These are phyloP conservation scores for Helicoverpa assulta DNA, from an alignment of 2,888 invertebrate genomes.

Conservation along the genomic window DNA sequence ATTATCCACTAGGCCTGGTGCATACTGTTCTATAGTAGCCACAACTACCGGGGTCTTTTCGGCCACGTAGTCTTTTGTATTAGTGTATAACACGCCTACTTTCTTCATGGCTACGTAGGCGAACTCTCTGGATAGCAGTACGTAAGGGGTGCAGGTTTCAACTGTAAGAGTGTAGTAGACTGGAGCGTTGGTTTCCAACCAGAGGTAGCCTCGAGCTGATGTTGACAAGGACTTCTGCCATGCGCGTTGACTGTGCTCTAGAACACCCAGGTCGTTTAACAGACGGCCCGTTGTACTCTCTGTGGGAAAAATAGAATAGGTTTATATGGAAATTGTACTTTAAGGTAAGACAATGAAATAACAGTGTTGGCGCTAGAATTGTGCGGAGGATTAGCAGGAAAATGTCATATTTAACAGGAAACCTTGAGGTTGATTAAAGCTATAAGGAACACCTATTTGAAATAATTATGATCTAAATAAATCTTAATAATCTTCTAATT, in stretches of 20 bases:
- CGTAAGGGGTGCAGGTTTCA: slow-evolving; percentile 91
- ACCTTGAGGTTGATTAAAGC: too few relatives aligned
- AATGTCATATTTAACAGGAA: too few relatives aligned
- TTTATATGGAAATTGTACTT: background rate
- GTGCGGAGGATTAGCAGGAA: too few relatives aligned
- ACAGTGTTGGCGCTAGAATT: too few relatives aligned
- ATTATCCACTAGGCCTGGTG: slow-evolving; percentile 92
- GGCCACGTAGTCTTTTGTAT: slow-evolving; percentile 85
- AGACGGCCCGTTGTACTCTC: slow-evolving; percentile 92
- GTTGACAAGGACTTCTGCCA: slow-evolving; percentile 91
- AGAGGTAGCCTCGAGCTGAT: slow-evolving; percentile 91
- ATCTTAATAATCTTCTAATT: too few relatives aligned
- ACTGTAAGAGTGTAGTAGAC: slow-evolving; percentile 91
- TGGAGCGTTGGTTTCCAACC: slow-evolving; percentile 92
- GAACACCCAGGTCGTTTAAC: slow-evolving; percentile 91
- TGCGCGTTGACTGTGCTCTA: slow-evolving; percentile 91
- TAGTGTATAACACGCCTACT: slow-evolving; percentile 83
- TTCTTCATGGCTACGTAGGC: slow-evolving; percentile 89
- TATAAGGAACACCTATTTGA: too few relatives aligned
- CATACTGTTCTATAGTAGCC: slow-evolving; percentile 91
- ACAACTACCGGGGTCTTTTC: slow-evolving; percentile 87
- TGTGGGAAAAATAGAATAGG: slow-evolving; percentile 66
- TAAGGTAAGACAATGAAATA: too few relatives aligned
- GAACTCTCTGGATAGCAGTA: slow-evolving; percentile 90
- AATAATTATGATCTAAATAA: too few relatives aligned